phyloP scores from a whole-genome alignment of 2,113 vertebrate species.

The Apaloderma vittatum region DNA sequence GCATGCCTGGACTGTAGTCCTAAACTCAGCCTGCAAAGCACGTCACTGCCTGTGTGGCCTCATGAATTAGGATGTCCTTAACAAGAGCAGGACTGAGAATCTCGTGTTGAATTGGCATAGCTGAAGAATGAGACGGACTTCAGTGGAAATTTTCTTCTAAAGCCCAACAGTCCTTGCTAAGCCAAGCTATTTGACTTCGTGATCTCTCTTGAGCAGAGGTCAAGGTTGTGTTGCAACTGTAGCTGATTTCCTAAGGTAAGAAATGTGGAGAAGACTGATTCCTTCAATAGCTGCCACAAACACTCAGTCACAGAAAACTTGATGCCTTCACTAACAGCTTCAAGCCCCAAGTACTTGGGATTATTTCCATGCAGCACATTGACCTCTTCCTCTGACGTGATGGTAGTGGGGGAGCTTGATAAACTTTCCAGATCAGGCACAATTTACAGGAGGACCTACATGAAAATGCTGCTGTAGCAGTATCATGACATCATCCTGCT shows the following conservation, averaged over 20 bases:
- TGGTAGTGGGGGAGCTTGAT: not conserved
- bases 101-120: not conserved
- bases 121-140: not conserved
- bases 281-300: not conserved
- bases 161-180: not conserved
- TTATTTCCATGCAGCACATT: not conserved
- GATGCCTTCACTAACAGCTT: not conserved
- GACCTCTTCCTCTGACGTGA: rapidly evolving
- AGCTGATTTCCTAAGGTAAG: not conserved
- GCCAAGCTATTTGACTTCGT: rapidly evolving
- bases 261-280: not conserved
- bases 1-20: not conserved
- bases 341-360: not conserved
- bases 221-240: not conserved
- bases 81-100: not conserved
- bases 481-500: not conserved
- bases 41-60: not conserved
- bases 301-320: not conserved
- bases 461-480: not conserved
- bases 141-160: not conserved
- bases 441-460: not conserved
- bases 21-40: not conserved
- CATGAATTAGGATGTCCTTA: not conserved
- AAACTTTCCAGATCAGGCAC: not conserved
- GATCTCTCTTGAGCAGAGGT: not conserved